Percentiles rank a stretch among this genome's conserved stretches.
Evolutionary conservation across 2,888 invertebrate species (phyloP).

Genomic region (Noctua comes): DNA sequence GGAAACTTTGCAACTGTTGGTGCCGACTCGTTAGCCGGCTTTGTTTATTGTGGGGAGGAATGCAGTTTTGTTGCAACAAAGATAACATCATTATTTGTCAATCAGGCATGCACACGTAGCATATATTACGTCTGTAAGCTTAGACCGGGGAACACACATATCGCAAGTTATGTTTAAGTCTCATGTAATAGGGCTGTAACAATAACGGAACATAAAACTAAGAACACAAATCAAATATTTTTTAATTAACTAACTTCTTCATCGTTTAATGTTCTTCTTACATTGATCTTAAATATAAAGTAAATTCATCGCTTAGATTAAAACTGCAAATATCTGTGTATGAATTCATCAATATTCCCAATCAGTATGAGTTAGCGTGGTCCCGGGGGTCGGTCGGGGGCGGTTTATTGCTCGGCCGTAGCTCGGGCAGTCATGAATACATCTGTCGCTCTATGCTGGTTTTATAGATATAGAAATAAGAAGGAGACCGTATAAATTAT

Average conservation of each 20-base stretch:
- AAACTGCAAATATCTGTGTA: constrained; percentile 4
- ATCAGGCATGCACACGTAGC: not conserved
- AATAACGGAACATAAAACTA: not conserved
- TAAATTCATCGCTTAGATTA: not conserved
- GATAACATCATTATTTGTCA: not conserved
- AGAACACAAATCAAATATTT: not conserved
- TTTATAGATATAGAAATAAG: constrained; percentile 11
- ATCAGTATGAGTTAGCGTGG: constrained; percentile 41
- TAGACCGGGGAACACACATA: not conserved
- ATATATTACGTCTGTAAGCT: not conserved
- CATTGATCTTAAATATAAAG: not conserved
- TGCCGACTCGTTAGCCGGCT: not conserved
- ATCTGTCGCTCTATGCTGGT: constrained; percentile 24
- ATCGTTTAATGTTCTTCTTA: not conserved
- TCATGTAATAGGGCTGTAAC: too few relatives aligned
- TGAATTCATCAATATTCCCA: constrained; percentile 52
- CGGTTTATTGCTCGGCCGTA: constrained; percentile 48
- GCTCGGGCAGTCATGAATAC: constrained; percentile 55
- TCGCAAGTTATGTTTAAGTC: not conserved
- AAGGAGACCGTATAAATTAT: not conserved
- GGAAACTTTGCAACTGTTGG: constrained; percentile 50
- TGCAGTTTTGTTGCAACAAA: constrained; percentile 8
- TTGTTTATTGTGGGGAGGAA: constrained; percentile 15
- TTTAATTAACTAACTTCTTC: not conserved
- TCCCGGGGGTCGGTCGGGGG: constrained; percentile 57